A percentile compares a stretch with the other conserved stretches of the same genome.
These are phyloP conservation scores for Tiliacea aurago DNA, from an alignment of 2,888 invertebrate species.

Conservation along the genomic window DNA sequence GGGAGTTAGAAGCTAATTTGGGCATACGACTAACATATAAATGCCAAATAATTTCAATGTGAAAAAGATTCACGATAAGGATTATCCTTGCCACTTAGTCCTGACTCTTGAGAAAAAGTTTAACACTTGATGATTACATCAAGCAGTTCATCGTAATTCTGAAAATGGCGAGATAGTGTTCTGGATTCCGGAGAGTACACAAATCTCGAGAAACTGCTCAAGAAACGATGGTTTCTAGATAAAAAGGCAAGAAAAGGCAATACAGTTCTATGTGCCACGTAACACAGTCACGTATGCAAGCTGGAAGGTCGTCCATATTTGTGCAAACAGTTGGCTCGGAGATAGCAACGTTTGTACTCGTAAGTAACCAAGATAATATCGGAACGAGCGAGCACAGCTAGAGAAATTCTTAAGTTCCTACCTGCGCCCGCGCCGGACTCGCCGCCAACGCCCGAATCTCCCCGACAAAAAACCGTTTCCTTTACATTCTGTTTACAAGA, in stretches of 20 bases:
- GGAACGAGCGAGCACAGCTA: conserved; percentile 68
- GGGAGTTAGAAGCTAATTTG: background rate
- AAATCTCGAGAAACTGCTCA: conserved; percentile 52
- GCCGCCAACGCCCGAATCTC: conserved; percentile 74
- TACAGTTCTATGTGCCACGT: conserved; percentile 68
- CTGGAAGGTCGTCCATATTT: conserved; percentile 82
- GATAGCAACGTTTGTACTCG: conserved; percentile 85
- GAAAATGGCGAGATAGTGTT: conserved; percentile 40
- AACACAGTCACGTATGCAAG: conserved; percentile 80
- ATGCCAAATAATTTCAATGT: background rate
- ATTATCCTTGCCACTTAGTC: conserved; percentile 11
- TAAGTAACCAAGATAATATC: conserved; percentile 83
- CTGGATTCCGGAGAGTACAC: conserved; percentile 42
- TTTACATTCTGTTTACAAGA: conserved; percentile 87
- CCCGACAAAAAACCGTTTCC: conserved; percentile 86
- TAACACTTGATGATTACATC: conserved; percentile 31
- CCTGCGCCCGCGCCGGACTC: conserved; percentile 78
- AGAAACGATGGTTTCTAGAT: conserved; percentile 60
- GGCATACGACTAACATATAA: background rate
- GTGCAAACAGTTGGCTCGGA: conserved; percentile 82
- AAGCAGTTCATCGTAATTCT: conserved; percentile 32
- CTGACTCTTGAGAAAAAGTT: conserved; percentile 18
- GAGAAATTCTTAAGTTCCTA: conserved; percentile 77
- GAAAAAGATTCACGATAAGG: background rate
- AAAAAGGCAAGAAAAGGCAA: conserved; percentile 67